phyloP scores from a whole-genome alignment of 2,888 invertebrate species.

The Mycogona germanica region DNA sequence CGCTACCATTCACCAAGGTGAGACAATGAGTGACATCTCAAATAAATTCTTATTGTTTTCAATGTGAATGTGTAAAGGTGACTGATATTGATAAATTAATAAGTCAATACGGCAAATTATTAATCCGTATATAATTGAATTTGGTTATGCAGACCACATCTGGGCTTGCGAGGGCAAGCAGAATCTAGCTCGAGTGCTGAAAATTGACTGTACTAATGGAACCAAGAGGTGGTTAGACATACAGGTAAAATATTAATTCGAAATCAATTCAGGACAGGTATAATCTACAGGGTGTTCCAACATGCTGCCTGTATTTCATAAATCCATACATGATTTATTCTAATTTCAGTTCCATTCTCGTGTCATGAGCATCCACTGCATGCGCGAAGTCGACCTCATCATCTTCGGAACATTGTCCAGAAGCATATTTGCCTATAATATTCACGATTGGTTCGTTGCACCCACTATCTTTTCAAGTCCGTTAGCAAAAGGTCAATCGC shows the following conservation, averaged over 20 bases:
- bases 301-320: background rate
- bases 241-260: constrained; percentile 26
- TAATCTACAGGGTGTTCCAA: background rate
- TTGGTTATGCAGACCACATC: constrained; percentile 30
- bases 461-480: no score
- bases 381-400: constrained; percentile 31
- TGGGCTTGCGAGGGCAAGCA: constrained; percentile 36
- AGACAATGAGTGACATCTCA: no score
- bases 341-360: constrained; percentile 37
- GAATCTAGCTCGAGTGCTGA: constrained; percentile 29
- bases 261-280: background rate
- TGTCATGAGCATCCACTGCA: constrained; percentile 35
- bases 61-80: no score
- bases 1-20: constrained; percentile 7
- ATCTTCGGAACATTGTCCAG: constrained; percentile 38
- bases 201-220: constrained; percentile 31
- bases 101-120: no score
- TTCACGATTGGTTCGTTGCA: no score
- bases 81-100: no score
- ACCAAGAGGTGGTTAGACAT: constrained; percentile 32
- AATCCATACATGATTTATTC: background rate
- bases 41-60: no score
- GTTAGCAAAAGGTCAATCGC: no score
- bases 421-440: constrained; percentile 34
- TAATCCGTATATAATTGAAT: no score